These are phyloP conservation scores for Pecten maximus DNA, from an alignment of 2,888 invertebrate genomes.

Conservation along the genomic window DNA sequence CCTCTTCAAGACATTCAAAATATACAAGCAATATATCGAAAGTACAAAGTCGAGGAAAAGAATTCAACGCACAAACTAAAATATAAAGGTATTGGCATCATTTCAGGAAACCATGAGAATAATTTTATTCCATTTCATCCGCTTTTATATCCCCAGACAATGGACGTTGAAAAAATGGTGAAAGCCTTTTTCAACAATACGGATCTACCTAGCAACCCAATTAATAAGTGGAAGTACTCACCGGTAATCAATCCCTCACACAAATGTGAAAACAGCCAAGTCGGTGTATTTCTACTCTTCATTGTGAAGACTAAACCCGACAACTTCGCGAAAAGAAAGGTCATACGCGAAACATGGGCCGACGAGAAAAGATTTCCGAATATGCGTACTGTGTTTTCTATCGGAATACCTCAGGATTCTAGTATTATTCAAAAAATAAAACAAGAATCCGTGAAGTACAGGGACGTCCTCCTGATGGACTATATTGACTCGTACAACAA, in stretches of 20 bases:
- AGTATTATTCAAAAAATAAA: background rate
- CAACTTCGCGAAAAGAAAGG: background rate
- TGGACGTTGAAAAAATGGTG: background rate
- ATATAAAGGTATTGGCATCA: background rate
- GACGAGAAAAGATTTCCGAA: slow-evolving; percentile 27
- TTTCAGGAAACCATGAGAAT: background rate
- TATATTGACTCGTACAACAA: background rate
- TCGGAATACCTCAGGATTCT: background rate
- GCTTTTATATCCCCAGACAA: background rate
- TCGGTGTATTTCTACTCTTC: background rate
- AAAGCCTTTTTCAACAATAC: background rate
- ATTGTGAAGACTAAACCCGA: background rate
- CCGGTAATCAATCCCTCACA: background rate
- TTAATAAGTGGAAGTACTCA: background rate
- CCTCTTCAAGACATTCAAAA: no score
- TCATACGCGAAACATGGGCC: background rate
- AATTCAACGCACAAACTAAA: background rate
- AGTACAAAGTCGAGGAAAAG: no score
- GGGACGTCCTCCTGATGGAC: background rate
- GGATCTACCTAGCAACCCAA: background rate
- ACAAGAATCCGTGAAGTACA: background rate
- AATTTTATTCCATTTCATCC: background rate
- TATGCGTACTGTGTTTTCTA: background rate
- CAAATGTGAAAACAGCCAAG: background rate
- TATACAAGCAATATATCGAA: no score